Conservation (phyloP, 2,797 vertebrate genomes). For the Coregonus ussuriensis region DNA sequence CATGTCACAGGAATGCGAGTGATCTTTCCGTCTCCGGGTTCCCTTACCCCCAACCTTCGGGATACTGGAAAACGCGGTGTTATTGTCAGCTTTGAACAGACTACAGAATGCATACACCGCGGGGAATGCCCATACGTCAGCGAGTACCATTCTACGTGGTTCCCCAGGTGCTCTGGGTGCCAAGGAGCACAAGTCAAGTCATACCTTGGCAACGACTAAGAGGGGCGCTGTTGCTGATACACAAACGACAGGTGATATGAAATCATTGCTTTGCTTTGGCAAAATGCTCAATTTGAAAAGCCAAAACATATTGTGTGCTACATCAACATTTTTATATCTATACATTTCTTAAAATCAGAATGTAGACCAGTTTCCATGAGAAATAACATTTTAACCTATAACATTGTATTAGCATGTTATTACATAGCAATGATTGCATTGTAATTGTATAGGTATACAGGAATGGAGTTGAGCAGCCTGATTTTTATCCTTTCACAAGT, state of each 20-base stretch:
- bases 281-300: neutral
- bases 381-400: neutral
- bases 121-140: constrained; percentile 67
- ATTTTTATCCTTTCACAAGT: no score
- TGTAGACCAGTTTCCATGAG: neutral
- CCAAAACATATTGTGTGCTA: neutral
- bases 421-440: neutral
- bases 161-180: constrained; percentile 52
- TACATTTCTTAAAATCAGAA: neutral
- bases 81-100: constrained; percentile 25
- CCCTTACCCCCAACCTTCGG: constrained; percentile 8
- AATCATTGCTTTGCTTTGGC: neutral
- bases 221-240: constrained; percentile 50
- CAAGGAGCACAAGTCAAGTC: constrained; percentile 51
- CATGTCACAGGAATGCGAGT: neutral
- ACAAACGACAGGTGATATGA: neutral
- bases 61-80: constrained; percentile 34
- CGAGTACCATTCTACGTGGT: constrained; percentile 48
- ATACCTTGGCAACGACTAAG: constrained; percentile 56
- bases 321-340: neutral
- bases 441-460: neutral
- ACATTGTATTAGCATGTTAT: no score
- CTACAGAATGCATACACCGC: constrained; percentile 33
- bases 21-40: neutral
- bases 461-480: no score